phyloP scores from a whole-genome alignment of 2,797 vertebrate genomes.

The Lithobates sylvaticus region DNA sequence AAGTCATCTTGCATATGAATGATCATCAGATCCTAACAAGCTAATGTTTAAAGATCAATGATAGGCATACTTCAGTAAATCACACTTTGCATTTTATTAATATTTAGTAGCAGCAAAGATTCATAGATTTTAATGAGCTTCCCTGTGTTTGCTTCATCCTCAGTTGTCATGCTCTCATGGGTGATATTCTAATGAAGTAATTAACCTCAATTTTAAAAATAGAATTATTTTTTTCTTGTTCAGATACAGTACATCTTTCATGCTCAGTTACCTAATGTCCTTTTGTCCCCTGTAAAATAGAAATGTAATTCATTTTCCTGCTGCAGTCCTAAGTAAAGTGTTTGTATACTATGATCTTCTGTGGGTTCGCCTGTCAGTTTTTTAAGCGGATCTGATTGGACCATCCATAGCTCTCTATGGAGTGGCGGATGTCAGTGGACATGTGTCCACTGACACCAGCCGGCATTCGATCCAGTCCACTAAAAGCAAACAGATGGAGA shows the following conservation, averaged over 20 bases:
- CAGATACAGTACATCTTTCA: constrained; percentile 39
- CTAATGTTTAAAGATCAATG: constrained; percentile 26
- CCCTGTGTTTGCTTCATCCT: constrained; percentile 38
- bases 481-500: too few relatives aligned
- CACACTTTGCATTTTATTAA: constrained; percentile 20
- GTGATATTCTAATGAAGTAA: constrained; percentile 60
- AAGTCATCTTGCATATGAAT: neutral
- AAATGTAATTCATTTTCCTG: constrained; percentile 27
- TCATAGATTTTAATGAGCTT: constrained; percentile 48
- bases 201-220: constrained; percentile 63
- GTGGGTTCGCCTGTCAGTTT: too few relatives aligned
- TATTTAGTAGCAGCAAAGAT: constrained; percentile 39
- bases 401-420: too few relatives aligned
- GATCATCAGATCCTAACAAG: neutral
- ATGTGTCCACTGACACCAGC: too few relatives aligned
- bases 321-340: neutral
- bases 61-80: neutral
- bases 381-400: too few relatives aligned
- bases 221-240: constrained; percentile 34
- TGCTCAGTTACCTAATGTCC: constrained; percentile 40
- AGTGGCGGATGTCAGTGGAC: too few relatives aligned
- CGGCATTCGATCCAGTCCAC: too few relatives aligned
- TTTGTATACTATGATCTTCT: neutral
- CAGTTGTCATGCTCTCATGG: constrained; percentile 50
- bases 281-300: constrained; percentile 39